phyloP scores from a whole-genome alignment of 2,797 vertebrate species.

The Poeciliopsis presidionis region DNA sequence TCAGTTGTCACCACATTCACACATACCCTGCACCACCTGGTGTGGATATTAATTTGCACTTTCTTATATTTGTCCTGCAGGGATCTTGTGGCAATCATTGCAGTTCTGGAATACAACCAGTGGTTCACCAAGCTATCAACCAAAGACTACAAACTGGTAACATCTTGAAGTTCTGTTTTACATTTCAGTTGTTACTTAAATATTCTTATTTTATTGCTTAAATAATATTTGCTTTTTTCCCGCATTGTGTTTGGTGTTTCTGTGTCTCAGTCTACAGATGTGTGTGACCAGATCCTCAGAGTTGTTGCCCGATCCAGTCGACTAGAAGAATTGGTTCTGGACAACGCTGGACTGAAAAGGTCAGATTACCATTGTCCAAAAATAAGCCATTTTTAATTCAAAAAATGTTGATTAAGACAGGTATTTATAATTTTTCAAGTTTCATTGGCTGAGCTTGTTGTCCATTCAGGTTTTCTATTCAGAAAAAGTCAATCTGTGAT shows the following conservation, averaged over 20 bases:
- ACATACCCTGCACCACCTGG: too few relatives aligned
- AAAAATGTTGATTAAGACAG: accelerated
- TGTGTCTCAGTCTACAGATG: slow-evolving; percentile 84
- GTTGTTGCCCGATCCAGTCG: slow-evolving; percentile 89
- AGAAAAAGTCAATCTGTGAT: background rate
- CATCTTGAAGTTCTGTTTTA: background rate
- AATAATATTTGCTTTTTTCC: accelerated
- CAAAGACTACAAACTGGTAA: slow-evolving; percentile 94
- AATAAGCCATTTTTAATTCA: background rate
- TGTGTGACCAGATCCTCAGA: slow-evolving; percentile 91
- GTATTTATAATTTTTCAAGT: background rate
- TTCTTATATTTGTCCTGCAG: slow-evolving; percentile 70
- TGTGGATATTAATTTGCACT: background rate
- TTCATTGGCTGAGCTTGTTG: background rate
- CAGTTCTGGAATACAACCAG: slow-evolving; percentile 93
- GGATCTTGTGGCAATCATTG: slow-evolving; percentile 93
- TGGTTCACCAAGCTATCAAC: slow-evolving; percentile 95
- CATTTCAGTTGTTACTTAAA: background rate
- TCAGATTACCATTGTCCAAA: slow-evolving; percentile 67
- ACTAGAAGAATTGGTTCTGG: slow-evolving; percentile 91
- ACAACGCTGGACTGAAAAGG: slow-evolving; percentile 92
- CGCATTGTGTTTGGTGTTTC: background rate
- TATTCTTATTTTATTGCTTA: background rate
- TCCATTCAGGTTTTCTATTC: background rate
- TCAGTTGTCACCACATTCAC: background rate